These are phyloP conservation scores for Vulpes vulpes DNA, from an alignment of 2,113 vertebrate genomes.

Conservation along the genomic window DNA sequence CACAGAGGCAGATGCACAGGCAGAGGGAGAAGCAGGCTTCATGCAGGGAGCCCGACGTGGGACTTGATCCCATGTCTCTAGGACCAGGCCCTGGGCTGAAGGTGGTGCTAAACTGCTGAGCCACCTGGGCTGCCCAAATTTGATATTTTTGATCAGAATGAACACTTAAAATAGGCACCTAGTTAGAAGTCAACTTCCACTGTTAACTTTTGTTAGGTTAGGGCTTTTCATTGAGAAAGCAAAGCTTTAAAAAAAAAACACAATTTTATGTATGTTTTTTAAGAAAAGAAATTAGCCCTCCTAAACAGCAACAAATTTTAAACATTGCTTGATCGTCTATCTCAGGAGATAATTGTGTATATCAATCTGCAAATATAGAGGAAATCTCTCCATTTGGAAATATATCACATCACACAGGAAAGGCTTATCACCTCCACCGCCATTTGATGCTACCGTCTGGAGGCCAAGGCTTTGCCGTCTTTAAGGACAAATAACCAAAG, in stretches of 20 bases:
- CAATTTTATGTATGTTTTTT: neutral
- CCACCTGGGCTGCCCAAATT: neutral
- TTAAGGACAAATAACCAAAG: neutral
- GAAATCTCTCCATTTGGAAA: neutral
- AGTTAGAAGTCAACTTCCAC: neutral
- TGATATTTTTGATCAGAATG: slow-evolving; percentile 64
- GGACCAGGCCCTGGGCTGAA: no score
- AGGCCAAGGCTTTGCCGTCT: neutral
- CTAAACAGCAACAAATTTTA: neutral
- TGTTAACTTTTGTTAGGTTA: slow-evolving; percentile 30
- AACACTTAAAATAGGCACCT: neutral
- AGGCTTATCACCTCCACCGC: neutral
- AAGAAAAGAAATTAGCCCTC: neutral
- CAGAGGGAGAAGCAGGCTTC: no score
- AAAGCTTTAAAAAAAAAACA: neutral
- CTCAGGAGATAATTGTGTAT: neutral
- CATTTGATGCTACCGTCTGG: neutral
- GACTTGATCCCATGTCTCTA: no score
- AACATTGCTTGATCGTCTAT: neutral
- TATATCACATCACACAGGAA: neutral
- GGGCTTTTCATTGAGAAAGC: slow-evolving; percentile 30
- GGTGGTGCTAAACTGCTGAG: no score
- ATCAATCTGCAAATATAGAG: neutral
- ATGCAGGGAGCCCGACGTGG: no score
- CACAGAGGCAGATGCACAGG: no score